Evolutionary conservation across 2,113 vertebrate species (phyloP).

Genomic region (Percopsis transmontana): DNA sequence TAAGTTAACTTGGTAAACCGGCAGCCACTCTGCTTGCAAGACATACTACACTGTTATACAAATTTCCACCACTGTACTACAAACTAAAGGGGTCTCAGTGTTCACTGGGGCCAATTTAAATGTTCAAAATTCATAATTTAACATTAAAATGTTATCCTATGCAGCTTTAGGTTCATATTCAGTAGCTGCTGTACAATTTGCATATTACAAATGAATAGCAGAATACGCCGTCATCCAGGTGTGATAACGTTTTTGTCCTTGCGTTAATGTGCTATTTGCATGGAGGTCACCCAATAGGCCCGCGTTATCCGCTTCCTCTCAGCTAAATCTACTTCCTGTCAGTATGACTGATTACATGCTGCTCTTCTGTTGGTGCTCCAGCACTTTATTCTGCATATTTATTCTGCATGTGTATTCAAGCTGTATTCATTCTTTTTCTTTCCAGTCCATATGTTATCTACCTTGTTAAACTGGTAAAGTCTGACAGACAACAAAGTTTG

Average conservation of each 20-base stretch:
- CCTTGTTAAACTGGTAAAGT: slow-evolving; percentile 24
- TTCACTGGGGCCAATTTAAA: too few relatives aligned
- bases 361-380: slow-evolving; percentile 10
- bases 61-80: too few relatives aligned
- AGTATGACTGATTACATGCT: slow-evolving; percentile 56
- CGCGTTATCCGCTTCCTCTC: slow-evolving; percentile 14
- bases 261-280: slow-evolving; percentile 19
- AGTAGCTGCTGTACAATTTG: background rate
- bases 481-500: slow-evolving; percentile 9
- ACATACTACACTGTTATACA: too few relatives aligned
- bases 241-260: slow-evolving; percentile 13
- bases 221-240: background rate
- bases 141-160: too few relatives aligned
- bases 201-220: background rate
- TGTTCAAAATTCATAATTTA: too few relatives aligned
- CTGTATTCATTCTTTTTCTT: slow-evolving; percentile 38
- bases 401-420: too few relatives aligned
- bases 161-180: background rate
- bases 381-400: slow-evolving; percentile 41
- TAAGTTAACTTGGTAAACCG: too few relatives aligned
- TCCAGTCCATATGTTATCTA: slow-evolving; percentile 4
- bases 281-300: slow-evolving; percentile 6
- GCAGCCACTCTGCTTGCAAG: too few relatives aligned
- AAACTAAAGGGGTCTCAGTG: too few relatives aligned
- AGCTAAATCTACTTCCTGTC: slow-evolving; percentile 55